These are phyloP conservation scores for Aporophyla nigra DNA, from an alignment of 2,888 invertebrate genomes.

Conservation along the genomic window DNA sequence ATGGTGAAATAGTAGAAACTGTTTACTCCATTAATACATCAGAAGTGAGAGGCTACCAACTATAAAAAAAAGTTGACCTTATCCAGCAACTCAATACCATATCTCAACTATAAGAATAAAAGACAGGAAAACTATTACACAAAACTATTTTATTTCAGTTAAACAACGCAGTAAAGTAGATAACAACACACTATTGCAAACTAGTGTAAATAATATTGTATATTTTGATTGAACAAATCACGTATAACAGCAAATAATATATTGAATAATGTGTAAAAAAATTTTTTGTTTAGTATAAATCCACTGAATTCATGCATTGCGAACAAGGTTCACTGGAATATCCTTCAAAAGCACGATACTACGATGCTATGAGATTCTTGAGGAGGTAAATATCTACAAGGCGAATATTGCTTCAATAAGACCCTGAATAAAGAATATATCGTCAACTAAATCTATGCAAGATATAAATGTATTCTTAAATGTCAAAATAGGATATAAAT, in stretches of 20 bases:
- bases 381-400: too few relatives aligned
- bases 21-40: too few relatives aligned
- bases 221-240: not conserved
- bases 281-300: too few relatives aligned
- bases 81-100: not conserved
- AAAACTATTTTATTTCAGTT: constrained; percentile 12
- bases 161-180: not conserved
- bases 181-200: constrained; percentile 4
- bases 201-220: not conserved
- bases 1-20: not conserved
- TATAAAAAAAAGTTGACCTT: not conserved
- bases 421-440: too few relatives aligned
- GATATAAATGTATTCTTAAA: too few relatives aligned
- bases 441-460: too few relatives aligned
- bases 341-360: not conserved
- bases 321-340: not conserved
- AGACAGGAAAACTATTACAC: not conserved
- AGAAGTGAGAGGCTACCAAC: not conserved
- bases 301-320: not conserved
- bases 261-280: too few relatives aligned
- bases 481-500: too few relatives aligned
- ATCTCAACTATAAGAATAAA: not conserved
- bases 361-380: not conserved
- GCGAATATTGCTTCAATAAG: too few relatives aligned
- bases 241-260: too few relatives aligned